Percentiles rank a stretch among this genome's conserved stretches.
These are phyloP conservation scores for Cotesia typhae DNA, from an alignment of 1,140 invertebrate genomes.

Conservation along the genomic window DNA sequence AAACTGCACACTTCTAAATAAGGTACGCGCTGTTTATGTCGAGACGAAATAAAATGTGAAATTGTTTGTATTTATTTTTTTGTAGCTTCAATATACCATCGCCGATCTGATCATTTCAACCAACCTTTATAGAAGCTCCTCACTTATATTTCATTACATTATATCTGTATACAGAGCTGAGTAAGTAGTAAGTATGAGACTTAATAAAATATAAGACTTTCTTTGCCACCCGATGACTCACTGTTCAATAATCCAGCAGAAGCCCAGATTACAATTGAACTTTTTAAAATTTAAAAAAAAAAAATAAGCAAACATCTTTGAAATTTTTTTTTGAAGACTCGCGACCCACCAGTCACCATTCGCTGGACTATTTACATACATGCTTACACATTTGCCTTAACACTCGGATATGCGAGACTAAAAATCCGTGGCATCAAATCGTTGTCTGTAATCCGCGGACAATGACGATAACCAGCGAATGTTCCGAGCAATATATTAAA, in stretches of 20 bases:
- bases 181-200: too few species aligned
- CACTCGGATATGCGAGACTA: too few species aligned
- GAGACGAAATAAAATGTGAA: conserved; percentile 14
- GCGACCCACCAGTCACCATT: background rate
- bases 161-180: too few species aligned
- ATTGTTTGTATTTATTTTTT: conserved; percentile 4
- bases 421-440: background rate
- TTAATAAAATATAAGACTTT: background rate
- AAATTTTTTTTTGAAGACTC: too few species aligned
- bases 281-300: background rate
- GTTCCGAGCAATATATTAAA: background rate
- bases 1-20: conserved; percentile 13
- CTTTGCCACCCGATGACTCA: conserved; percentile 11
- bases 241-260: conserved; percentile 1
- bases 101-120: too few species aligned
- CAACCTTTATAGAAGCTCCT: too few species aligned
- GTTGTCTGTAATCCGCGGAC: conserved; percentile 23
- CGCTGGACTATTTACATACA: conserved; percentile 12
- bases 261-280: background rate
- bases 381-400: conserved; percentile 7
- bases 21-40: conserved; percentile 20
- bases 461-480: conserved; percentile 21
- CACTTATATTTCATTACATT: background rate
- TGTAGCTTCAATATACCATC: background rate
- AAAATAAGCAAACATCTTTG: too few species aligned